Percentiles rank a stretch among this genome's conserved stretches.
Evolutionary conservation across 2,113 vertebrate species (phyloP).

Genomic region (Oncorhynchus masou): DNA sequence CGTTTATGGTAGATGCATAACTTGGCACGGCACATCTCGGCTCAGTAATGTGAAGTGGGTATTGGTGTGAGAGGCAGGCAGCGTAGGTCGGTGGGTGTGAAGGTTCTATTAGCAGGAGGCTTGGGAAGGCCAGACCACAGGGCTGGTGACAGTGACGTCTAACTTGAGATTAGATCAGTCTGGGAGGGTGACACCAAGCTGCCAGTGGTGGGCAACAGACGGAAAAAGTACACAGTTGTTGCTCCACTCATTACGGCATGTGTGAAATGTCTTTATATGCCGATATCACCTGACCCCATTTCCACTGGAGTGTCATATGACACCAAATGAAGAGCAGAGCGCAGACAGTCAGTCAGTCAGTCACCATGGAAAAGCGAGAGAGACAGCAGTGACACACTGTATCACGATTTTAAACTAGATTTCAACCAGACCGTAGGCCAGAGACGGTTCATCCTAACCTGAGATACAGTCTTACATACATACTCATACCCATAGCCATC

Average conservation of each 20-base stretch:
- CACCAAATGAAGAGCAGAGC: not conserved
- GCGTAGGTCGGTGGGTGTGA: not conserved
- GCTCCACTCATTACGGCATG: not conserved
- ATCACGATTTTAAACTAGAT: not conserved
- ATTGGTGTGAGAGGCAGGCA: not conserved
- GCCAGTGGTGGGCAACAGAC: not conserved
- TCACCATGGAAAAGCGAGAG: not conserved
- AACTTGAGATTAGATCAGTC: not conserved
- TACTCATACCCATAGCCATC: conserved; percentile 45
- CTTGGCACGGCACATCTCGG: no score
- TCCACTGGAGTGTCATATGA: conserved; percentile 5
- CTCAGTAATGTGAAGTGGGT: not conserved
- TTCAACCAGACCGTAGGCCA: no score
- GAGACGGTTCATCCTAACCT: conserved; percentile 30
- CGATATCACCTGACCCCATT: not conserved
- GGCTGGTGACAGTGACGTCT: not conserved
- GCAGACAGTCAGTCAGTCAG: not conserved
- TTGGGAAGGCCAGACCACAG: not conserved
- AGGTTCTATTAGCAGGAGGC: not conserved
- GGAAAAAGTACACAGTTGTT: not conserved
- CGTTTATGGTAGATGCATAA: no score
- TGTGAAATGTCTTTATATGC: not conserved
- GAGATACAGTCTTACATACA: conserved; percentile 39
- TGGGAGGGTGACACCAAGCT: not conserved
- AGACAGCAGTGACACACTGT: conserved; percentile 17